Base-by-base conservation (phyloP, 2,797 vertebrate species). In the Crocodylus rhombifer region DNA sequence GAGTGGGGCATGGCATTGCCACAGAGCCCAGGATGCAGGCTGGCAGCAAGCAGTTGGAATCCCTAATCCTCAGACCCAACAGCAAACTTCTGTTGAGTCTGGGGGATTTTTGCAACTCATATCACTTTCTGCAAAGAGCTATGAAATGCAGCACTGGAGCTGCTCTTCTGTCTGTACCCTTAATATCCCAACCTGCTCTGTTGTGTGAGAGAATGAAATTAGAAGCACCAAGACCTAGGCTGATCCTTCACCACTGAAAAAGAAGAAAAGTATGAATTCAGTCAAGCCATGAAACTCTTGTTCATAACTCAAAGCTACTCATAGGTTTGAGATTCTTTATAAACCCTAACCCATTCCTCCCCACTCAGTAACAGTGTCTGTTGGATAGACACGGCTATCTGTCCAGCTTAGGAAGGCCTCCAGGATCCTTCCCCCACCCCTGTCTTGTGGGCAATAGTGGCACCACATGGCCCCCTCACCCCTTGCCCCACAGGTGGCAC, bases 251-350 rank as follows among this genome's bases (percentile, higher is more conserved):
- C 30, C 58, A 25, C 55, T 62, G 15, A 73, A 86, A 71, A 14
- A 0, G 0, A 58, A 51, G 51, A 17, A 2, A 30, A 28, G n/a
- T 51, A n/a, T 12, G 28, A 80, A 15, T 42, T 79, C 42, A 25
- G 20, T 25, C 21, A 13, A 23, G 20, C 36, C 33, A 71, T 33
- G 13, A 21, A 7, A 42, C 30, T 67, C 30, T 67, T 33, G 33
- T 21, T 23, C 42, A 36, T 71, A 30, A 71, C 12, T 23, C 33
- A 71, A 71, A 71, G 18, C 20, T 23, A 36, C 33, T 42, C 33
- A 71, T 42, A 12, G 42, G 21, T 21, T 36, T 42, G 67, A 23
- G 21, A 12, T 71, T 71, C 33, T 25, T 33, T 71, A 25, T 71
- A 25, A 71, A 23, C 15, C 13, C 21, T 69, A 36, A 13, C 21